Evolutionary conservation across 1,140 invertebrate genomes (phyloP), one percentile per base, ranked within the genome.

Genomic region (Danaus melanippus): DNA sequence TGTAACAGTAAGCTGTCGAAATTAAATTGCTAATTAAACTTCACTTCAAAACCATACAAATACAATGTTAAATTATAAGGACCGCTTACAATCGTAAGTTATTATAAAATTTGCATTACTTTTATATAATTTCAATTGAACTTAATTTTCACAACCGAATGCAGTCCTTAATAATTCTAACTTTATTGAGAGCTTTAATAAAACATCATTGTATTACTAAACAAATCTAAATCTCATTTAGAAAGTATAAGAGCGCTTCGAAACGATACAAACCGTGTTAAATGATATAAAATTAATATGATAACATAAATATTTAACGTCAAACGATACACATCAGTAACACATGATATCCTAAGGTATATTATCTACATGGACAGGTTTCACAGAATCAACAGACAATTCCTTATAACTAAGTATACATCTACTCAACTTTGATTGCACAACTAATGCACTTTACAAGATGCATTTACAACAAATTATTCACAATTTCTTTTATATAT

Each of bases 371-470:
- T 77, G 82, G 76, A 83, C 81, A 80, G 71, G 76, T 48, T 71
- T 75, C 66, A 74, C 70, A 72, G 74, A 72, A 59, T 74, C 73
- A 83, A 84, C 81, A 83, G 70, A 73, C 69, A 74, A 55, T 66
- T 53, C 15, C 66, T 76, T 78, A 82, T 10, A 56, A 60, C 67
- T 79, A 77, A 55, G 71, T 86, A 83, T 84, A 86, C 66, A 83
- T 72, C 81, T 86, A 86, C 80, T 82, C 79, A 86, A 84, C 81
- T 75, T 76, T 65, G 75, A 84, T 80, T 84, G 76, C 81, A 84
- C 80, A 79, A 76, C 84, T 84, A 84, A 81, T 84, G 80, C 80
- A 84, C 84, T 86, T 86, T 84, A 86, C 80, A 86, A 83, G 78
- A 81, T 79, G 80, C 79, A 84, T 86, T 82, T 86, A 86, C 81